Conservation (phyloP, 1,140 invertebrate species). For the Diorhabda sublineata region DNA sequence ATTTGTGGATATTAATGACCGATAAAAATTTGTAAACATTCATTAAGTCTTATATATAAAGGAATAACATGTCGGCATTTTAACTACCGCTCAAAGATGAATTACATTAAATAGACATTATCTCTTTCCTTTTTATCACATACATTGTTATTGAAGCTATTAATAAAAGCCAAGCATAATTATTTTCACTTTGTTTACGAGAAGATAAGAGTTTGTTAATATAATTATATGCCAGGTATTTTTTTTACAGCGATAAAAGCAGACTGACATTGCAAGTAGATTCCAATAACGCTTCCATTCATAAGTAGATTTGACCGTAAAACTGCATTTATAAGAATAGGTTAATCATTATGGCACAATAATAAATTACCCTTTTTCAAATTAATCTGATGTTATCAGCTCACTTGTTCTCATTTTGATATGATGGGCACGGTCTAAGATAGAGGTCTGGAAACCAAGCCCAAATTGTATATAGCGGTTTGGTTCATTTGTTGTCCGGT, state of each 20-base stretch:
- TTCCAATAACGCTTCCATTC: too few relatives aligned
- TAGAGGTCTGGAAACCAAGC: too few relatives aligned
- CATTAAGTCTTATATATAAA: not conserved
- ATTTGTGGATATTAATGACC: not conserved
- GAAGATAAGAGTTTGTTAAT: not conserved
- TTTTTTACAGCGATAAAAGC: not conserved
- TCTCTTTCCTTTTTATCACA: not conserved
- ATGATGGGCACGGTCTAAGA: too few relatives aligned
- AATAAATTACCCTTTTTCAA: too few relatives aligned
- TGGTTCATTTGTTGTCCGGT: too few relatives aligned
- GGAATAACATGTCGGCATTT: not conserved
- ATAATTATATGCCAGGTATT: conserved; percentile 1
- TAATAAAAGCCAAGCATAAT: not conserved
- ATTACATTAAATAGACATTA: not conserved
- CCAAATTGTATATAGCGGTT: too few relatives aligned
- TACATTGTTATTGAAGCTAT: conserved; percentile 3
- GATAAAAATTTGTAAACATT: not conserved
- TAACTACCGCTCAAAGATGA: not conserved
- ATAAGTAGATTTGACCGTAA: too few relatives aligned
- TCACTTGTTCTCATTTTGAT: too few relatives aligned
- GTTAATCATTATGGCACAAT: too few relatives aligned
- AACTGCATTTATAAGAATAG: too few relatives aligned
- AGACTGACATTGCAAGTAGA: too few relatives aligned
- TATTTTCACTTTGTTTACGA: not conserved
- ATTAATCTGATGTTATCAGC: too few relatives aligned